These are phyloP conservation scores for Drosophila kohkoa DNA, from an alignment of 1,140 invertebrate genomes.

Conservation along the genomic window DNA sequence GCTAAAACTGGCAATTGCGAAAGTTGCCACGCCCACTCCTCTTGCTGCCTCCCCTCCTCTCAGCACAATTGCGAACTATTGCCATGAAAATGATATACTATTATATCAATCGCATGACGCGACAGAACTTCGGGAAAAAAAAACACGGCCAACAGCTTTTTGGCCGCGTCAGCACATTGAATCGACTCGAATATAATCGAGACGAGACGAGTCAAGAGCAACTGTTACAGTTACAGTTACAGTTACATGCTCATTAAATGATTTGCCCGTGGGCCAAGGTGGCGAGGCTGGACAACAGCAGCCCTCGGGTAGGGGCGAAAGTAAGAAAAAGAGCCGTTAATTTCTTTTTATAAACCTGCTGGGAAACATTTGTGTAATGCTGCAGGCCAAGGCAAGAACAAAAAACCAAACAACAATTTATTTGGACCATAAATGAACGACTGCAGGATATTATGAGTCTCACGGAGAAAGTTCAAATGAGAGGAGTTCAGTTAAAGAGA, in stretches of 20 bases:
- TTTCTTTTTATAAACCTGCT: slow-evolving; percentile 85
- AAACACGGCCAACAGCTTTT: slow-evolving; percentile 40
- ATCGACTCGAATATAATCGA: slow-evolving; percentile 9
- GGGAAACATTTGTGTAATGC: slow-evolving; percentile 77
- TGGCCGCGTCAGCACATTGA: slow-evolving; percentile 53
- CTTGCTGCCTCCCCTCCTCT: not conserved
- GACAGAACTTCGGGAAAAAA: slow-evolving; percentile 9
- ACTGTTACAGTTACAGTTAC: slow-evolving; percentile 41
- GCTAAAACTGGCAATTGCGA: slow-evolving; percentile 36
- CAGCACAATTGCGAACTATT: not conserved
- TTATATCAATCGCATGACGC: slow-evolving; percentile 57
- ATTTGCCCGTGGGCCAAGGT: slow-evolving; percentile 47
- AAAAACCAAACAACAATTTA: not conserved
- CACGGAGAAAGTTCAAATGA: not conserved
- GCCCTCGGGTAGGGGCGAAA: not conserved
- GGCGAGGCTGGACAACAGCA: not conserved
- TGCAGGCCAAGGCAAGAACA: slow-evolving; percentile 27
- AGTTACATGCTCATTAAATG: slow-evolving; percentile 83
- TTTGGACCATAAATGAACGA: not conserved
- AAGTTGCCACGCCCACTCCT: slow-evolving; percentile 6
- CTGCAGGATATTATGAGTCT: slow-evolving; percentile 6
- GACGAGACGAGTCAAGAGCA: not conserved
- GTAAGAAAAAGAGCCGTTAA: slow-evolving; percentile 74
- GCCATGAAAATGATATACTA: slow-evolving; percentile 40
- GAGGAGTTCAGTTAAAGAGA: not conserved